A percentile compares a stretch with the other conserved stretches of the same genome.
Conservation (phyloP, 1,140 invertebrate genomes). For the Zaprionus tsacasi region DNA sequence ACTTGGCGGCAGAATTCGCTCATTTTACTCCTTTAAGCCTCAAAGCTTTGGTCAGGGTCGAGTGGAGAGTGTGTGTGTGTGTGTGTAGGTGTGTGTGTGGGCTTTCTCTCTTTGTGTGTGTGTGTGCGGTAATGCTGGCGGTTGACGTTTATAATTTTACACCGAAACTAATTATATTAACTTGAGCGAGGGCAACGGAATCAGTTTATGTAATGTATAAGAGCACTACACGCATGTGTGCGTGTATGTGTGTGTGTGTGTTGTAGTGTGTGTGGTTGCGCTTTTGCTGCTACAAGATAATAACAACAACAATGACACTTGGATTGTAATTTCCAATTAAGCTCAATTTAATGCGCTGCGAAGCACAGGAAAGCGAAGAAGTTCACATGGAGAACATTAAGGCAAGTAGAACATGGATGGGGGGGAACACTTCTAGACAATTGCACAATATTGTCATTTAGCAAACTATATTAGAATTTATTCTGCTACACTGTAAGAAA, state of each 20-base stretch:
- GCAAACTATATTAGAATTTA: slow-evolving; percentile 43
- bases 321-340: slow-evolving; percentile 78
- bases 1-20: slow-evolving; percentile 54
- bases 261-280: slow-evolving; percentile 13
- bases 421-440: slow-evolving; percentile 1
- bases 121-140: slow-evolving; percentile 42
- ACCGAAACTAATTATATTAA: slow-evolving; percentile 81
- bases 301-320: slow-evolving; percentile 57
- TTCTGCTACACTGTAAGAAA: slow-evolving; percentile 37
- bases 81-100: slow-evolving; percentile 10
- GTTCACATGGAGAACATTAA: not conserved
- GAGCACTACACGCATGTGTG: slow-evolving; percentile 34
- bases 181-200: slow-evolving; percentile 59
- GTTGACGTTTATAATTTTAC: slow-evolving; percentile 76
- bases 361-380: slow-evolving; percentile 5
- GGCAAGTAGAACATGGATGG: not conserved
- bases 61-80: slow-evolving; percentile 17
- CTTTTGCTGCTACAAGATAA: slow-evolving; percentile 14
- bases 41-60: slow-evolving; percentile 40
- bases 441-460: slow-evolving; percentile 33
- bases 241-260: not conserved
- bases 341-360: slow-evolving; percentile 66
- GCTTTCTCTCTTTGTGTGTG: slow-evolving; percentile 1
- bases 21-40: slow-evolving; percentile 57
- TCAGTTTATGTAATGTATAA: slow-evolving; percentile 77